phyloP scores from a whole-genome alignment of 2,113 vertebrate species.

The Dasyprocta punctata region DNA sequence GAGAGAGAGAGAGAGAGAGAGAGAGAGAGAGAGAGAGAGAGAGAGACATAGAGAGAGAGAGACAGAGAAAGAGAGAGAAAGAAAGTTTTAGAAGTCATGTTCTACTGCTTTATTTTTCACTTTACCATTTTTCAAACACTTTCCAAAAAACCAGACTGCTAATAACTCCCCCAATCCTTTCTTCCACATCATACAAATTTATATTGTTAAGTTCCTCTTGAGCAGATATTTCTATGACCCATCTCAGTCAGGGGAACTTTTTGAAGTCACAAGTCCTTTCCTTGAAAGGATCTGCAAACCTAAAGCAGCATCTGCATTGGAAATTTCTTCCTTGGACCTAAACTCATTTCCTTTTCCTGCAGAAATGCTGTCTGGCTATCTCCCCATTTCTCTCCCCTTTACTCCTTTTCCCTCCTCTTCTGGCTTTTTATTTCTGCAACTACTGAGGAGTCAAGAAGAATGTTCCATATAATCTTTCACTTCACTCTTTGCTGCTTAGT shows the following conservation, averaged over 20 bases:
- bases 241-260: not conserved
- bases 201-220: not conserved
- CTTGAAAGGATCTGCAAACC: not conserved
- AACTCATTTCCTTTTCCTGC: slow-evolving; percentile 1
- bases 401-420: not conserved
- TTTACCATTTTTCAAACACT: not conserved
- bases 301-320: not conserved
- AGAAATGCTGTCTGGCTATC: not conserved
- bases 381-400: not conserved
- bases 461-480: not conserved
- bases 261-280: not conserved
- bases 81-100: not conserved
- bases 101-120: not conserved
- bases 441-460: not conserved
- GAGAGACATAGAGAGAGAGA: not conserved
- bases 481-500: not conserved
- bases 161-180: not conserved
- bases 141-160: not conserved
- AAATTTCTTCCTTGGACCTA: not conserved
- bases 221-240: not conserved
- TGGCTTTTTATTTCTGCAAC: slow-evolving; percentile 42
- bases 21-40: not conserved
- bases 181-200: not conserved
- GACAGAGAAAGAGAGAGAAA: not conserved
- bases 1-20: not conserved